Conservation (phyloP, 35 echinoderm and acorn worm species). For the Apostichopus californicus region DNA sequence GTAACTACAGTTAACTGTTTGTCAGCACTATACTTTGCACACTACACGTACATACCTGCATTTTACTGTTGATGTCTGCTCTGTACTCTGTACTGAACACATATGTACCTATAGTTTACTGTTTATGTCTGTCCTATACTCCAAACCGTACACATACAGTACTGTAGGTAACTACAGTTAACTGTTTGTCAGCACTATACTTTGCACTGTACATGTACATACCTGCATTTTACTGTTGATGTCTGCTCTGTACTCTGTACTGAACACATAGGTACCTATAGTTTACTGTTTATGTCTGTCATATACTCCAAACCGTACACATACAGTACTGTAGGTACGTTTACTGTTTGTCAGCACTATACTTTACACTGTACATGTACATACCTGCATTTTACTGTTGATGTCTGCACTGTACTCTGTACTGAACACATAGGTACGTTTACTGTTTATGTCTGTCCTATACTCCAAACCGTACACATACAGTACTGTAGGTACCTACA, state of each 20-base stretch:
- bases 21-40: neutral
- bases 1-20: neutral
- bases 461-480: no score
- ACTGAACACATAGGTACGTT: no score
- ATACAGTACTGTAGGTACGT: no score
- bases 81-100: no score
- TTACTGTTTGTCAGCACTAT: neutral
- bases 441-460: slow-evolving; percentile 85
- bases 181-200: neutral
- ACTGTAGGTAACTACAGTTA: no score
- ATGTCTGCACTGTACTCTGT: slow-evolving; percentile 66
- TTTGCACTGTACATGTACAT: neutral
- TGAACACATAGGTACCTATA: neutral
- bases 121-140: no score
- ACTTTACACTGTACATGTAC: no score
- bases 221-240: slow-evolving; percentile 98
- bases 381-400: slow-evolving; percentile 96
- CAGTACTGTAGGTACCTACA: no score
- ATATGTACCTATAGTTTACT: no score
- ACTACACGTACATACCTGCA: slow-evolving; percentile 68
- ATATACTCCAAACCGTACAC: no score
- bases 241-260: slow-evolving; percentile 78
- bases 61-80: slow-evolving; percentile 16
- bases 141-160: no score
- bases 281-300: no score